Conservation (phyloP, 2,888 invertebrate species). For the Philopedon plagiatum region DNA sequence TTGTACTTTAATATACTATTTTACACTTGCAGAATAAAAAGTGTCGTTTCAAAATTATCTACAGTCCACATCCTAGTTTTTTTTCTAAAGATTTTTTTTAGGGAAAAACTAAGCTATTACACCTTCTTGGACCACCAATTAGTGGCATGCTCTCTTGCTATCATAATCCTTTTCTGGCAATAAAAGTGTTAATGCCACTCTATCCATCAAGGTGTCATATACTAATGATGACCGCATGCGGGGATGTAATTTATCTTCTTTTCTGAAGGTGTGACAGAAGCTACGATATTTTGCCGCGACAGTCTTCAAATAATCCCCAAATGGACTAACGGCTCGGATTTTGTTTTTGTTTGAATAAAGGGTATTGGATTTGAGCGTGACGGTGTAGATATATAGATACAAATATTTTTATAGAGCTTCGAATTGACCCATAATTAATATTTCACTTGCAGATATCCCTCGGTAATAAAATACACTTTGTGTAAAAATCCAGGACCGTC, state of each 20-base stretch:
- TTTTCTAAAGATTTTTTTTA: background rate
- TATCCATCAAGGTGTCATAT: conserved; percentile 41
- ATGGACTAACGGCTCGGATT: background rate
- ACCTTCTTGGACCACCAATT: too few relatives aligned
- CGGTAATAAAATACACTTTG: too few relatives aligned
- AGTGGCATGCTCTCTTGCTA: background rate
- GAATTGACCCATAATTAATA: too few relatives aligned
- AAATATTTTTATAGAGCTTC: too few relatives aligned
- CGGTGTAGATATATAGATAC: background rate
- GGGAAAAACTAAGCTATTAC: too few relatives aligned
- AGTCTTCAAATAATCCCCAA: conserved; percentile 14
- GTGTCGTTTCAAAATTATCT: background rate
- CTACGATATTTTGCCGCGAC: conserved; percentile 19
- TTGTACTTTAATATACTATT: too few relatives aligned
- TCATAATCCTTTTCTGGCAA: conserved; percentile 30
- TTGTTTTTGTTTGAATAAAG: background rate
- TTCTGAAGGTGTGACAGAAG: conserved; percentile 13
- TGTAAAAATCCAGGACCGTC: too few relatives aligned
- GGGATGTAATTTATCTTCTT: conserved; percentile 33
- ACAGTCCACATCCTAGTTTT: background rate
- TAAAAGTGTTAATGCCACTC: conserved; percentile 36
- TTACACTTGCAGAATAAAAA: too few relatives aligned
- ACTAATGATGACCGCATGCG: conserved; percentile 29
- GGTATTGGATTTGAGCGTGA: background rate
- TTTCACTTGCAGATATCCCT: too few relatives aligned